Evolutionary conservation across 2,113 vertebrate species (phyloP).

Genomic region (Chelonoidis abingdonii): DNA sequence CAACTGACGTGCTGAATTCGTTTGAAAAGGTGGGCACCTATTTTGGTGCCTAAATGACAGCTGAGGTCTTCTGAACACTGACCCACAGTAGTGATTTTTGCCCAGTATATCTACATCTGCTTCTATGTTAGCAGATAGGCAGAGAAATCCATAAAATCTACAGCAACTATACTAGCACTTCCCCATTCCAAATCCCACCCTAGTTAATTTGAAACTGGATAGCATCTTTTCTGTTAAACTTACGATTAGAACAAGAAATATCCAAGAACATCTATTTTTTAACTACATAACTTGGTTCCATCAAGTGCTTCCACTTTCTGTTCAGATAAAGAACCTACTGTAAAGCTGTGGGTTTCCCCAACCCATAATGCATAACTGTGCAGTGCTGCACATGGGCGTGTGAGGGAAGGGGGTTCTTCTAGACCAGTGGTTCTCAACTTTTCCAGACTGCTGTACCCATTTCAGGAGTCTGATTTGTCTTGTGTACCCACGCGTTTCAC

Average conservation of each 20-base stretch:
- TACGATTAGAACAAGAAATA: background rate
- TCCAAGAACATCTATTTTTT: background rate
- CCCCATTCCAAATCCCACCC: background rate
- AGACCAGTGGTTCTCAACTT: too few species aligned
- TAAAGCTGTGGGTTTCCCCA: background rate
- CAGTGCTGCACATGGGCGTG: background rate
- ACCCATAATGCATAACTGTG: background rate
- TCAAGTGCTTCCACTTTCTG: background rate
- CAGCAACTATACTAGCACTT: background rate
- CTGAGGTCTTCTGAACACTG: background rate
- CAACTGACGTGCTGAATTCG: background rate
- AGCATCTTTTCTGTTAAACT: background rate
- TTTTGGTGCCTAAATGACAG: background rate
- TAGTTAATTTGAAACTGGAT: background rate
- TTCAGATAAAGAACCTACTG: background rate
- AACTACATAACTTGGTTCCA: fast-evolving
- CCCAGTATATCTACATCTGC: fast-evolving
- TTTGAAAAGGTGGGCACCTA: background rate
- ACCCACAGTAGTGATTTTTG: background rate
- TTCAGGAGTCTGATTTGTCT: too few species aligned
- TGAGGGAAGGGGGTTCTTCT: too few species aligned
- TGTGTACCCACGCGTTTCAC: too few species aligned
- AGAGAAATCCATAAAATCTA: background rate
- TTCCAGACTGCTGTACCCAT: too few species aligned
- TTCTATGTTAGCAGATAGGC: background rate